Percentiles rank a stretch among this genome's conserved stretches.
phyloP scores from a whole-genome alignment of 2,888 invertebrate genomes.

The Ditula angustiorana region DNA sequence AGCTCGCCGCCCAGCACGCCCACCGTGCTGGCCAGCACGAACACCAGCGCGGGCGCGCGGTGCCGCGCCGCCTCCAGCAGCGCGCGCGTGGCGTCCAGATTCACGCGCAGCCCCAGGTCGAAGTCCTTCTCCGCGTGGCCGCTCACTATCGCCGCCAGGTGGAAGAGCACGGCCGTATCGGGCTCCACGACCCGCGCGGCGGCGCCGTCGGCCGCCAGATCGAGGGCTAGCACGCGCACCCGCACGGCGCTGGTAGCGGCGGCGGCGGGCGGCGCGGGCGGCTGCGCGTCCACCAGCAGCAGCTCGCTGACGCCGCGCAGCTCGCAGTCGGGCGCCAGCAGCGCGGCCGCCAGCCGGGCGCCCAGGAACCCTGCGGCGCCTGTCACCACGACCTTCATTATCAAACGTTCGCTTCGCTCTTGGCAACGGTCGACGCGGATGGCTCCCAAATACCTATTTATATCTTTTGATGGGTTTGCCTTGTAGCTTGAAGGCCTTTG shows the following conservation, averaged over 20 bases:
- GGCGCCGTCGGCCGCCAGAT: conserved; percentile 52
- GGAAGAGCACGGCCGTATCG: conserved; percentile 62
- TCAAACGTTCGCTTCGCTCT: neutral
- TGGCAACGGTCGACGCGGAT: too few relatives aligned
- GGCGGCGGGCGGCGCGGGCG: conserved; percentile 41
- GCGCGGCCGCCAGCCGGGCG: conserved; percentile 55
- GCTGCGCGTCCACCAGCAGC: conserved; percentile 52
- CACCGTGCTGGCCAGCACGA: conserved; percentile 68
- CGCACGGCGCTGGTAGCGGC: conserved; percentile 52
- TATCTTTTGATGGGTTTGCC: too few relatives aligned
- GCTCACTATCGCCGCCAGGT: conserved; percentile 75
- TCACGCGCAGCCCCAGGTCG: conserved; percentile 69
- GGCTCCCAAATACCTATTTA: too few relatives aligned
- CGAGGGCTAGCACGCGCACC: conserved; percentile 51
- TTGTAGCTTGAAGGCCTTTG: too few relatives aligned
- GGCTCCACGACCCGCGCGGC: conserved; percentile 54
- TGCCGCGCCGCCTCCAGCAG: conserved; percentile 65
- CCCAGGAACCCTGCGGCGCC: conserved; percentile 71
- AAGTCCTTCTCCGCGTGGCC: conserved; percentile 74
- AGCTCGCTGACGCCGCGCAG: conserved; percentile 55
- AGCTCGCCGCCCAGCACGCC: conserved; percentile 70
- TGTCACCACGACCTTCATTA: conserved; percentile 68
- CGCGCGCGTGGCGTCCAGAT: conserved; percentile 70
- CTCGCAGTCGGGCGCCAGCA: conserved; percentile 50
- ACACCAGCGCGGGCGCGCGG: conserved; percentile 52